These are phyloP conservation scores for Myiothlypis chrysogaster DNA, from an alignment of 2,797 vertebrate species.

Conservation along the genomic window DNA sequence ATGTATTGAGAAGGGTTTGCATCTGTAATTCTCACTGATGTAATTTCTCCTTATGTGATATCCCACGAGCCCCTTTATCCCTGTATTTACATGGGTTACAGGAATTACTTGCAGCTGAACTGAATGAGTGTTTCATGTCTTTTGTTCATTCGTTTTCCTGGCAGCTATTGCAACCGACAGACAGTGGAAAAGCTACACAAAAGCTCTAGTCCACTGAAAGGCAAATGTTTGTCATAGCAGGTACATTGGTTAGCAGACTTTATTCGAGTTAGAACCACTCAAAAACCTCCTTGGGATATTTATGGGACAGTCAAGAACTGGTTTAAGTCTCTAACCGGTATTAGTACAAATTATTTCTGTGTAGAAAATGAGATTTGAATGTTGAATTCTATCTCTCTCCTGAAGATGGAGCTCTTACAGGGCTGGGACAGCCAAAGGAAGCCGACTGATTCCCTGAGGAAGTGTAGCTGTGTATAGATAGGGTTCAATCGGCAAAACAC, in stretches of 20 bases:
- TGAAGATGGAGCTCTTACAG: neutral
- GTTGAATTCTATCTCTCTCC: neutral
- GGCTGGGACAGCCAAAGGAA: neutral
- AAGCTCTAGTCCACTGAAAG: neutral
- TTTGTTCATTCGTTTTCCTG: neutral
- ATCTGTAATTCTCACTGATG: neutral
- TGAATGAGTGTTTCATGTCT: neutral
- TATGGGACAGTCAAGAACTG: neutral
- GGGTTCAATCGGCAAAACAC: neutral
- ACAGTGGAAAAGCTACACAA: neutral
- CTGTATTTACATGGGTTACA: neutral
- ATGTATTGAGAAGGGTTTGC: neutral
- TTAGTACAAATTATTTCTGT: neutral
- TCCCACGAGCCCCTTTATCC: neutral
- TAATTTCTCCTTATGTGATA: neutral
- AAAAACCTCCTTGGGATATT: neutral
- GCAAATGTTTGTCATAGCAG: neutral
- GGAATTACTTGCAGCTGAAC: neutral
- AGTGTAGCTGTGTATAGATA: neutral
- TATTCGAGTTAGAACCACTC: neutral
- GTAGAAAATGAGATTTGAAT: neutral
- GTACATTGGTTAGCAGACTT: neutral
- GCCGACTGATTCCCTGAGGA: accelerated
- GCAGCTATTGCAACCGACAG: neutral
- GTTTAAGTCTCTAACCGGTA: neutral